Evolutionary conservation across 2,888 invertebrate species (phyloP).

Genomic region (Folsomia candida): DNA sequence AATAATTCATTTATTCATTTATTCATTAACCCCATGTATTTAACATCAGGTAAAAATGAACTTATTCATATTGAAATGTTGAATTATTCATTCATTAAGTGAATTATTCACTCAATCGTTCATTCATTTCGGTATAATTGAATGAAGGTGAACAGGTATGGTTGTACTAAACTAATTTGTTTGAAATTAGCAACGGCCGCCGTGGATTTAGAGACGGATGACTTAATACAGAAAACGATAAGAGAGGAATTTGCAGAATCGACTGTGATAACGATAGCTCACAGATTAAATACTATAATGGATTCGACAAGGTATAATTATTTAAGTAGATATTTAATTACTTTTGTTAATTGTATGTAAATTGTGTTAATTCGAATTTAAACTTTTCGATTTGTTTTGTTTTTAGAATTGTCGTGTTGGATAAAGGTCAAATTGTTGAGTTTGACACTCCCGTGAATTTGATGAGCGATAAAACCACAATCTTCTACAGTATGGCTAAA

Average conservation of each 20-base stretch:
- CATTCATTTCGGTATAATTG: no score
- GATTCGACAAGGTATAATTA: conserved; percentile 77
- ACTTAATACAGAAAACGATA: conserved; percentile 76
- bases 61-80: no score
- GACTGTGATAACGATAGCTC: conserved; percentile 88
- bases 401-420: conserved; percentile 7
- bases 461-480: not conserved
- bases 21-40: no score
- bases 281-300: conserved; percentile 88
- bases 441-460: not conserved
- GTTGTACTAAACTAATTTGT: no score
- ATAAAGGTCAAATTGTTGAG: no score
- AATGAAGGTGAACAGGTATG: no score
- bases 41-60: no score
- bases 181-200: conserved; percentile 89
- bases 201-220: conserved; percentile 85
- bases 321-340: no score
- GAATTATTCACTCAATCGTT: no score
- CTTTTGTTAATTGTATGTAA: not conserved
- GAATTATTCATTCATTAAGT: no score
- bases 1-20: no score
- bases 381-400: not conserved
- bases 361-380: not conserved
- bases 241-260: conserved; percentile 79
- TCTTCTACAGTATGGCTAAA: conserved; percentile 9